Conservation (phyloP, 2,113 vertebrate genomes). For the Bubo bubo region DNA sequence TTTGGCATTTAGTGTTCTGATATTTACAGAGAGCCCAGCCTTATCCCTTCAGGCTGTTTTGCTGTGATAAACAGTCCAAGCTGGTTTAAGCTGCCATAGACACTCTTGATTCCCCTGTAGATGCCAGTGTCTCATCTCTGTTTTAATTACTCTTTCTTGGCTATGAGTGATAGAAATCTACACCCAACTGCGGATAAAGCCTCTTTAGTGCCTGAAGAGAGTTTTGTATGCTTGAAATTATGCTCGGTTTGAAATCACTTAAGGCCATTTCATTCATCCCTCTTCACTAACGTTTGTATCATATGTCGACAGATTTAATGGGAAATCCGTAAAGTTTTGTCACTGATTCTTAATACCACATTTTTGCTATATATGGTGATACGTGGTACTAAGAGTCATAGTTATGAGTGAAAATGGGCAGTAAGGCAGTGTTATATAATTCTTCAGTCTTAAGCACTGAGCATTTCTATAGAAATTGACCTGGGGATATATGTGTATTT, state of each 20-base stretch:
- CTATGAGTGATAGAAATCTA: constrained; percentile 26
- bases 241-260: background rate
- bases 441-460: background rate
- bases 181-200: background rate
- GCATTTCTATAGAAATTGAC: background rate
- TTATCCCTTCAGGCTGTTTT: background rate
- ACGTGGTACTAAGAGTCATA: background rate
- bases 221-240: constrained; percentile 6
- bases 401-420: background rate
- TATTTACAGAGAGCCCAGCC: background rate
- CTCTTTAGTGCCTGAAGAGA: background rate
- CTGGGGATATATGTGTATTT: background rate
- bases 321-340: background rate
- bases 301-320: background rate
- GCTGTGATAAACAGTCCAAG: background rate
- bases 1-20: background rate
- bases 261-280: background rate
- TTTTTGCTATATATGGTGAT: background rate
- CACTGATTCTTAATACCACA: background rate
- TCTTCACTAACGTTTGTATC: background rate
- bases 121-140: background rate
- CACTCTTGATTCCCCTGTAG: background rate
- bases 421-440: background rate
- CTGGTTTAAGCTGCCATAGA: background rate
- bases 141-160: constrained; percentile 14